Evolutionary conservation across 2,888 invertebrate genomes (phyloP).

Genomic region (Acronicta psi): DNA sequence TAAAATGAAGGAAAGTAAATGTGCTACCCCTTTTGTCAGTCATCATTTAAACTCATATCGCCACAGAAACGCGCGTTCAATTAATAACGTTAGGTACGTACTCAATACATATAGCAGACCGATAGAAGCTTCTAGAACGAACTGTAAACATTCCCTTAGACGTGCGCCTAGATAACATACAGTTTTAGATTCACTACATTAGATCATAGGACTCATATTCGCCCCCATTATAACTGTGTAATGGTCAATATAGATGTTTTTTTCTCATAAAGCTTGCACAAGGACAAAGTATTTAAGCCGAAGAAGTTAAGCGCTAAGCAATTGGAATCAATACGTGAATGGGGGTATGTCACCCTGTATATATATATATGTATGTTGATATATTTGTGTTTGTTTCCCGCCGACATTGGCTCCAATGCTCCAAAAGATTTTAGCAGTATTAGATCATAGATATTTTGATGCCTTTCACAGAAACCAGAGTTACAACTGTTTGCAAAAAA

Average conservation of each 20-base stretch:
- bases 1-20: too few relatives aligned
- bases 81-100: too few relatives aligned
- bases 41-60: too few relatives aligned
- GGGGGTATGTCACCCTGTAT: slow-evolving; percentile 91
- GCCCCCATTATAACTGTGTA: slow-evolving; percentile 43
- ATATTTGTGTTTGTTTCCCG: slow-evolving; percentile 57
- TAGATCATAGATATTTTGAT: neutral
- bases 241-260: slow-evolving; percentile 62
- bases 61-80: neutral
- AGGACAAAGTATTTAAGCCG: slow-evolving; percentile 89
- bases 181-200: slow-evolving; percentile 45
- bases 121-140: slow-evolving; percentile 41
- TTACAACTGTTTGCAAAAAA: too few relatives aligned
- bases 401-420: slow-evolving; percentile 66
- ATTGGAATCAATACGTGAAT: slow-evolving; percentile 94
- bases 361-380: slow-evolving; percentile 62
- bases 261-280: slow-evolving; percentile 81
- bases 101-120: too few relatives aligned
- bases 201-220: slow-evolving; percentile 44
- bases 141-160: slow-evolving; percentile 40
- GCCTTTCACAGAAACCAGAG: too few relatives aligned
- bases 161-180: slow-evolving; percentile 40
- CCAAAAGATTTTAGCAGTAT: neutral
- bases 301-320: slow-evolving; percentile 95
- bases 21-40: too few relatives aligned